Conservation (phyloP, 2,113 vertebrate genomes). For the Caranx ignobilis region DNA sequence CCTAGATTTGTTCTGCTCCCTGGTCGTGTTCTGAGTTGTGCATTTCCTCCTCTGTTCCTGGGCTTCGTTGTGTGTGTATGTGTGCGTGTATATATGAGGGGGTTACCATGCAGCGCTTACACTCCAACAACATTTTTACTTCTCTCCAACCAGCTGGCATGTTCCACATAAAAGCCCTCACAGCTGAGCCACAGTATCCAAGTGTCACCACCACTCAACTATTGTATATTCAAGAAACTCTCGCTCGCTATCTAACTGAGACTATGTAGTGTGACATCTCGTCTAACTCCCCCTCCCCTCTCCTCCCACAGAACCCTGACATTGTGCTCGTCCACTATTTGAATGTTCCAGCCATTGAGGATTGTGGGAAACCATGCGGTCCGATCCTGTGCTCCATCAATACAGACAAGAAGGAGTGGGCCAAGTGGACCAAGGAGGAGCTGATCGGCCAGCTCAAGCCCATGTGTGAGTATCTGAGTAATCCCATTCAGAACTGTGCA, state of each 20-base stretch:
- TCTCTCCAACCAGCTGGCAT: conserved; percentile 53
- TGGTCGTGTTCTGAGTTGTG: conserved; percentile 37
- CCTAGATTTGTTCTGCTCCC: conserved; percentile 58
- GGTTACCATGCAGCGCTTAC: conserved; percentile 35
- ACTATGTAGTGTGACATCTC: conserved; percentile 4
- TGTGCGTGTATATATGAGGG: neutral
- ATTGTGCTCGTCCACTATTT: conserved; percentile 99
- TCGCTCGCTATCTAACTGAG: conserved; percentile 2
- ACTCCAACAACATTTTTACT: conserved; percentile 42
- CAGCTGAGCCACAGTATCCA: conserved; percentile 47
- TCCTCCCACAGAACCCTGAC: conserved; percentile 92
- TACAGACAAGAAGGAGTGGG: conserved; percentile 99
- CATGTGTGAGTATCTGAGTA: conserved; percentile 93
- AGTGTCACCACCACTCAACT: conserved; percentile 40
- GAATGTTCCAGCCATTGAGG: conserved; percentile 99
- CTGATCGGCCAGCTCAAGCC: conserved; percentile 98
- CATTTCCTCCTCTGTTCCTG: conserved; percentile 32
- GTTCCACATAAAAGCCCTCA: conserved; percentile 48
- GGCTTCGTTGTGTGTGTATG: conserved; percentile 28
- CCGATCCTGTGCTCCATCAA: conserved; percentile 99
- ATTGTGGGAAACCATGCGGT: conserved; percentile 98
- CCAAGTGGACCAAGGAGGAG: conserved; percentile 99
- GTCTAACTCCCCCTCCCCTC: conserved; percentile 31
- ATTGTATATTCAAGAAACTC: conserved; percentile 35
- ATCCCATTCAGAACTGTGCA: conserved; percentile 9